Evolutionary conservation across 2,113 vertebrate species (phyloP).

Genomic region (Uria lomvia): DNA sequence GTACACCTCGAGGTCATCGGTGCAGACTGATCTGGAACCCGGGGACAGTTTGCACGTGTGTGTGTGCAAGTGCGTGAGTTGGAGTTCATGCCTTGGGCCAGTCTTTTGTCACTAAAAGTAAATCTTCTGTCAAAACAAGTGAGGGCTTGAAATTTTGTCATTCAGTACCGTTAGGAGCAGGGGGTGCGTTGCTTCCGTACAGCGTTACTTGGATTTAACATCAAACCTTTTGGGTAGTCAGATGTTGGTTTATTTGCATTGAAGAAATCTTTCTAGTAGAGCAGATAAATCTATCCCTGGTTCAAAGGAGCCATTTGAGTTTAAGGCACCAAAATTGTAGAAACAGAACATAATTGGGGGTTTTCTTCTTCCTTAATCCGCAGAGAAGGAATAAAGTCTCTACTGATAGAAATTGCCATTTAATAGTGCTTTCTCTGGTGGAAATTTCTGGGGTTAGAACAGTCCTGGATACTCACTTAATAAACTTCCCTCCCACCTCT

Average conservation of each 20-base stretch:
- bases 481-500: not conserved
- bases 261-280: not conserved
- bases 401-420: not conserved
- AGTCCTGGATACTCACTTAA: not conserved
- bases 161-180: not conserved
- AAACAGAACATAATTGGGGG: not conserved
- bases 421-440: not conserved
- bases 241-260: not conserved
- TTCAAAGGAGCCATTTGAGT: not conserved
- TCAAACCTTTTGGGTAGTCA: not conserved
- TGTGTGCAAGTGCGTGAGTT: not conserved
- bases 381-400: not conserved
- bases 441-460: not conserved
- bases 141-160: not conserved
- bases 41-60: rapidly evolving
- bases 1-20: not conserved
- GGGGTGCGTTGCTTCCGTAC: not conserved
- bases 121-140: not conserved
- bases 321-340: not conserved
- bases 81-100: not conserved
- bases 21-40: not conserved
- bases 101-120: not conserved
- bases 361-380: not conserved
- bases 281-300: not conserved
- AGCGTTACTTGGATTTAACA: not conserved